These are phyloP conservation scores for Archaeoteleia sp. DNA, from an alignment of 2,888 invertebrate species.

Conservation along the genomic window DNA sequence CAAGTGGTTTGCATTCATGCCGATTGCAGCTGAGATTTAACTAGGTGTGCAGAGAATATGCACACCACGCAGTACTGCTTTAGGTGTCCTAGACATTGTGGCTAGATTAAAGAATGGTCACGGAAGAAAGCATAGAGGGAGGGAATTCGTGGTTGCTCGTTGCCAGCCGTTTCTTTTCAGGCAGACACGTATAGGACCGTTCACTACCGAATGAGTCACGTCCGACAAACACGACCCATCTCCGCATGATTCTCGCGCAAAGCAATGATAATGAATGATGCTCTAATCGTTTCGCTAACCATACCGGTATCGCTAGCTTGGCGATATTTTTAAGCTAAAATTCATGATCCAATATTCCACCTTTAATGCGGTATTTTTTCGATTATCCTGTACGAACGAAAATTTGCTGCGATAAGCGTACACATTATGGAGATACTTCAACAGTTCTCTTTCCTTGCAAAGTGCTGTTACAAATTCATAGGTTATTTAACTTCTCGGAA, in stretches of 20 bases:
- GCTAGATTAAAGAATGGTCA: slow-evolving; percentile 37
- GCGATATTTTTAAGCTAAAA: slow-evolving; percentile 6
- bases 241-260: slow-evolving; percentile 5
- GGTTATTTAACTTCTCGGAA: too few relatives aligned
- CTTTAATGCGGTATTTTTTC: slow-evolving; percentile 16
- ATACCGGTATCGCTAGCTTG: slow-evolving; percentile 3
- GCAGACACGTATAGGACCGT: too few relatives aligned
- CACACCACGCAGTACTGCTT: slow-evolving; percentile 16
- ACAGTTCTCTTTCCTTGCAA: slow-evolving; percentile 1
- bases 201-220: slow-evolving; percentile 22
- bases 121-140: slow-evolving; percentile 15
- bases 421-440: slow-evolving; percentile 17
- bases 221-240: slow-evolving; percentile 28
- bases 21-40: slow-evolving; percentile 25
- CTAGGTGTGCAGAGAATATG: slow-evolving; percentile 22
- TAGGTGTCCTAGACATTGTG: slow-evolving; percentile 37
- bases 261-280: slow-evolving; percentile 23
- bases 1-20: slow-evolving; percentile 33
- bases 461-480: background rate
- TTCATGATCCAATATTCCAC: slow-evolving; percentile 18
- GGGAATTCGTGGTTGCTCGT: slow-evolving; percentile 29
- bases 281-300: slow-evolving; percentile 7
- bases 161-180: slow-evolving; percentile 16
- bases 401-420: slow-evolving; percentile 19
- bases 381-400: slow-evolving; percentile 8